phyloP scores from a whole-genome alignment of 92 coral and sea anemone genomes.

The Paramuricea clavata region DNA sequence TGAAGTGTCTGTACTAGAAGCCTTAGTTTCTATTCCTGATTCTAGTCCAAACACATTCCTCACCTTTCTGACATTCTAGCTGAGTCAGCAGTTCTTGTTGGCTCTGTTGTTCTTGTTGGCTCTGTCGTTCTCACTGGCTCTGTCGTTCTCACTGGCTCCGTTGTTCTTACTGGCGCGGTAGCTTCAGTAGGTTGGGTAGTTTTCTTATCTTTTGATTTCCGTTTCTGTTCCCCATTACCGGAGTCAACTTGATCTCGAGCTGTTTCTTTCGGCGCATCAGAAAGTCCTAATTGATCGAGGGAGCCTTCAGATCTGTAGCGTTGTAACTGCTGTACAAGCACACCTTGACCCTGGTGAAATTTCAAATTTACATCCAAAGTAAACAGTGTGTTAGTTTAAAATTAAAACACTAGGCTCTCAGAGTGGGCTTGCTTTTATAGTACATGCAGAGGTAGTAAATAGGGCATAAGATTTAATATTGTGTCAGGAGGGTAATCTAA shows the following conservation, averaged over 20 bases:
- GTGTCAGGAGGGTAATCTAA: neutral
- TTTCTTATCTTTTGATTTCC: neutral
- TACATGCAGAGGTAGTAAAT: too few species aligned
- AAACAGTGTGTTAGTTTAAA: too few species aligned
- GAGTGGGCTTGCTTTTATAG: too few species aligned
- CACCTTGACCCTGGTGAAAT: slow-evolving; percentile 39
- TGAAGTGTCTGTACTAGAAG: too few species aligned
- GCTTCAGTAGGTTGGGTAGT: neutral
- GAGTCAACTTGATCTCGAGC: neutral
- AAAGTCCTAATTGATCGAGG: slow-evolving; percentile 14
- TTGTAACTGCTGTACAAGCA: slow-evolving; percentile 34
- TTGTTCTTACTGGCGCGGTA: neutral
- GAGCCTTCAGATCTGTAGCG: slow-evolving; percentile 44
- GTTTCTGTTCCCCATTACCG: neutral
- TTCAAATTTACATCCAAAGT: neutral
- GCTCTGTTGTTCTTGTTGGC: neutral
- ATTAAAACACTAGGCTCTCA: too few species aligned
- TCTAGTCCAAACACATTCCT: neutral
- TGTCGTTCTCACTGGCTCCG: neutral
- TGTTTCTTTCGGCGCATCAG: neutral
- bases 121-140: neutral
- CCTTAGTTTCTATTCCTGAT: too few species aligned
- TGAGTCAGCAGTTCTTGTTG: slow-evolving; percentile 12
- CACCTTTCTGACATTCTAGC: slow-evolving; percentile 18
- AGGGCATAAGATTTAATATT: neutral